Evolutionary conservation across 2,797 vertebrate species (phyloP).

Genomic region (Chaetodon trifasciatus): DNA sequence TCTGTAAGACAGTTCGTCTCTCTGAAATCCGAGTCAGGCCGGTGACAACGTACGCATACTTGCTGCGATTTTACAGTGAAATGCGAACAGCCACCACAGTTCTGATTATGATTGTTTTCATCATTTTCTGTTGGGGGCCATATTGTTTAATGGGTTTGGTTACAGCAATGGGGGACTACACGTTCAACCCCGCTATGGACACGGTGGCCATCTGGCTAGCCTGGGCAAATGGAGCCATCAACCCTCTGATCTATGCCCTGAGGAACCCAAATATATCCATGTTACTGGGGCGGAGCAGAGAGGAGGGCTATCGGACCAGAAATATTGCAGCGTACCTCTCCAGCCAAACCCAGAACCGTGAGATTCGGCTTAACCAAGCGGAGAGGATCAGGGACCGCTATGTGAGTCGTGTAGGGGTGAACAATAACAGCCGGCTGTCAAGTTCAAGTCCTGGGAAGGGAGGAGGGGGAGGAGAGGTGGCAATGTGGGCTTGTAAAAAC

Average conservation of each 20-base stretch:
- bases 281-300: constrained; percentile 90
- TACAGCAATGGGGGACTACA: constrained; percentile 84
- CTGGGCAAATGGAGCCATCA: constrained; percentile 96
- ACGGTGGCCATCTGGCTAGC: constrained; percentile 92
- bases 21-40: constrained; percentile 92
- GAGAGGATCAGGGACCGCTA: constrained; percentile 82
- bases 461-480: constrained; percentile 80
- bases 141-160: constrained; percentile 93
- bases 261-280: constrained; percentile 94
- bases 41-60: constrained; percentile 90
- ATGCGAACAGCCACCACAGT: constrained; percentile 96
- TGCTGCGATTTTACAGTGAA: constrained; percentile 92
- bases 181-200: constrained; percentile 90
- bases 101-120: constrained; percentile 94
- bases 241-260: constrained; percentile 94
- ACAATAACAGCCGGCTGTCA: constrained; percentile 79
- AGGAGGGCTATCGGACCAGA: constrained; percentile 95
- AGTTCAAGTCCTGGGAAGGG: constrained; percentile 87
- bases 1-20: constrained; percentile 92
- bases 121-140: constrained; percentile 95
- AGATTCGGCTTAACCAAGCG: constrained; percentile 68
- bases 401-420: constrained; percentile 74
- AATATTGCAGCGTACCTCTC: constrained; percentile 88
- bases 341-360: constrained; percentile 76
- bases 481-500: constrained; percentile 95